phyloP scores from a whole-genome alignment of 92 coral and sea anemone species.

The Zoanthus sansibaricus region DNA sequence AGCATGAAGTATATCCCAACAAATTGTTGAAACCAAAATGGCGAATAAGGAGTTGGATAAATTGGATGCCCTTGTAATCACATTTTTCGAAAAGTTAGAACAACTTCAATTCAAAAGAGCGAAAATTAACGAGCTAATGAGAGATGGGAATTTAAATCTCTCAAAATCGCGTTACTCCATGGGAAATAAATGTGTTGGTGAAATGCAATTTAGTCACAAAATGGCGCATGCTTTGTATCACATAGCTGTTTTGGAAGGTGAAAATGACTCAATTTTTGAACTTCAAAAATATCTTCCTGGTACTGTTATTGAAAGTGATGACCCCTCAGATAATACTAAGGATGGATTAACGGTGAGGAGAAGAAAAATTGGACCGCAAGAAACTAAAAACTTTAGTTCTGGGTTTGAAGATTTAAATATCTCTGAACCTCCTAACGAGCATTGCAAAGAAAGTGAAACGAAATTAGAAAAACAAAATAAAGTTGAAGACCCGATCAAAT shows the following conservation, averaged over 20 bases:
- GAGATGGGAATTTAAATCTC: conserved; percentile 88
- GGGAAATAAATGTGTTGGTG: conserved; percentile 94
- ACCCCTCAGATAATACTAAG: conserved; percentile 29
- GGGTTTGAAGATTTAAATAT: conserved; percentile 55
- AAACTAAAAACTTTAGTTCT: conserved; percentile 42
- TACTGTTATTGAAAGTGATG: conserved; percentile 1
- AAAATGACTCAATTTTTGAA: conserved; percentile 32
- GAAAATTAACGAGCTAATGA: conserved; percentile 67
- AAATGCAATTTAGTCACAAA: conserved; percentile 81
- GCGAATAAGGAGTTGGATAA: conserved; percentile 82
- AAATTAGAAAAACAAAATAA: conserved; percentile 36
- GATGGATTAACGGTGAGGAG: conserved; percentile 27
- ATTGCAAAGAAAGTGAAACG: neutral
- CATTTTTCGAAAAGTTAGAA: conserved; percentile 85
- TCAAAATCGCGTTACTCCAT: conserved; percentile 97
- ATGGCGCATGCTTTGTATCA: conserved; percentile 76
- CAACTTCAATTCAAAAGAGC: conserved; percentile 68
- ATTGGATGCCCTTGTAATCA: conserved; percentile 74
- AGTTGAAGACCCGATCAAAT: conserved; percentile 81
- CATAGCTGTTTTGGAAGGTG: conserved; percentile 28
- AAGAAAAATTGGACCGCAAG: conserved; percentile 40
- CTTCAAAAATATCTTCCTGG: conserved; percentile 60
- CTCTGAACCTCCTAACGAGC: neutral
- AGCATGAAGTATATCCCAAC: neutral
- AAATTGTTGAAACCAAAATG: conserved; percentile 61